A percentile compares a stretch with the other conserved stretches of the same genome.
These are phyloP conservation scores for Noctua pronuba DNA, from an alignment of 2,888 invertebrate genomes.

Conservation along the genomic window DNA sequence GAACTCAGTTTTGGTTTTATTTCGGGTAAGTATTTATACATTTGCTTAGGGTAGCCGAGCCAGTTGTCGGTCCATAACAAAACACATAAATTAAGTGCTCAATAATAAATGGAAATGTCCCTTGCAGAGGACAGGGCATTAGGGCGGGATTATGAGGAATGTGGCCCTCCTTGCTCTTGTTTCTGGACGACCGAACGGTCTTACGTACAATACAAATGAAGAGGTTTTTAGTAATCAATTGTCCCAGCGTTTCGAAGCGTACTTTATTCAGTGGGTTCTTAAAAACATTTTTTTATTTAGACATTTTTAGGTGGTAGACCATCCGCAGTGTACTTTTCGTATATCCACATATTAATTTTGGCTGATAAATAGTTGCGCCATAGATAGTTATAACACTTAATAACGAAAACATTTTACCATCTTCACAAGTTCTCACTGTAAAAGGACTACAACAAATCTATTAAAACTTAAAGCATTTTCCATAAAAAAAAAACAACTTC, in stretches of 20 bases:
- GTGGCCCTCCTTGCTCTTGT: conserved; percentile 80
- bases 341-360: not conserved
- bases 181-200: conserved; percentile 71
- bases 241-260: conserved; percentile 38
- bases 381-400: not conserved
- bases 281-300: conserved; percentile 2
- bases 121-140: conserved; percentile 90
- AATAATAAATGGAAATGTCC: conserved; percentile 91
- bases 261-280: conserved; percentile 12
- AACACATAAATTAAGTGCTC: conserved; percentile 91
- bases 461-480: not conserved
- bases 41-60: conserved; percentile 74
- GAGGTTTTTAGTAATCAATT: conserved; percentile 66
- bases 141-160: conserved; percentile 90
- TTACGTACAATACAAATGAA: conserved; percentile 66
- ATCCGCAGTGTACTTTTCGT: not conserved
- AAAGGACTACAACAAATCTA: conserved; percentile 2
- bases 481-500: conserved; percentile 7
- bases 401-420: not conserved
- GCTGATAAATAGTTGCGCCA: not conserved
- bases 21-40: conserved; percentile 60
- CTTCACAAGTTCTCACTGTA: not conserved
- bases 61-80: conserved; percentile 90
- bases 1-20: conserved; percentile 61
- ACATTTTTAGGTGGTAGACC: not conserved